Percentiles rank a stretch among this genome's conserved stretches.
These are phyloP conservation scores for Pardalotus punctatus DNA, from an alignment of 2,113 vertebrate genomes.

Conservation along the genomic window DNA sequence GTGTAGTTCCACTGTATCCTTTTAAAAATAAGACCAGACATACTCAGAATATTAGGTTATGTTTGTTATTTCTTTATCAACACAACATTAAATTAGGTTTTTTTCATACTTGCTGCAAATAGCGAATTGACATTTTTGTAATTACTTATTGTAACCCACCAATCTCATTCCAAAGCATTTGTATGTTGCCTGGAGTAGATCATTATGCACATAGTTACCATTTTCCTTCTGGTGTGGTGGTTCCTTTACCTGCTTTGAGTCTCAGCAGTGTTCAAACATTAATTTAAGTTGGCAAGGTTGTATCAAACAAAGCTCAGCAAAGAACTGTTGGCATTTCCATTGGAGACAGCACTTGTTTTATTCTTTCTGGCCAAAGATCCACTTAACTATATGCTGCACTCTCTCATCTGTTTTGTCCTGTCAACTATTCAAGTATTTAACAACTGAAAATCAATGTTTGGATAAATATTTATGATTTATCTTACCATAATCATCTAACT, in stretches of 20 bases:
- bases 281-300: neutral
- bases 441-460: neutral
- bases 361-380: neutral
- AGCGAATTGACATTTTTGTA: neutral
- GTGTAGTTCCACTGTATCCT: neutral
- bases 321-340: neutral
- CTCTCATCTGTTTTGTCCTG: neutral
- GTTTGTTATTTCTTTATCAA: neutral
- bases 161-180: neutral
- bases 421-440: neutral
- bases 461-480: neutral
- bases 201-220: slow-evolving; percentile 3
- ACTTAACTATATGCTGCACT: neutral
- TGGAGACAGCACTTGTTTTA: neutral
- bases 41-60: neutral
- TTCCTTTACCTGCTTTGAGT: slow-evolving; percentile 27
- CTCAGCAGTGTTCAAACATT: slow-evolving; percentile 10
- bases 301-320: slow-evolving; percentile 2
- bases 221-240: neutral
- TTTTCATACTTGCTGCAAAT: neutral
- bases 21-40: neutral
- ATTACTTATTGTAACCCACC: neutral
- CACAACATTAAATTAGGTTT: neutral
- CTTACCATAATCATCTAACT: neutral
- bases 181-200: neutral